A percentile compares a stretch with the other conserved stretches of the same genome.
Conservation (phyloP, 2,888 invertebrate species). For the Cyclophora albipunctata region DNA sequence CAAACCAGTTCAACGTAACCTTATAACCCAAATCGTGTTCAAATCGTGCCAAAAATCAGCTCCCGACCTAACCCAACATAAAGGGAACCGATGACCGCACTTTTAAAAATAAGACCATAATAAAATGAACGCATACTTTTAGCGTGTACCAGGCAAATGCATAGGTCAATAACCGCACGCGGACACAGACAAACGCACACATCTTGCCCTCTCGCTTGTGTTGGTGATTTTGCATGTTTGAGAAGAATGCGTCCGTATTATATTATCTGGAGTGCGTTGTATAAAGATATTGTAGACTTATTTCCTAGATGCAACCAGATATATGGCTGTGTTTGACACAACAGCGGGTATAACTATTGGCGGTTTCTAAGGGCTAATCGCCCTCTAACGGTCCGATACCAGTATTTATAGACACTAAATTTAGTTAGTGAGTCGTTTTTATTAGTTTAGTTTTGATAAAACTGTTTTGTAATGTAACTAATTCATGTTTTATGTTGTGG, state of each 20-base stretch:
- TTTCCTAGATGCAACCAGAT: conserved; percentile 63
- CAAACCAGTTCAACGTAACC: conserved; percentile 27
- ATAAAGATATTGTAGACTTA: conserved; percentile 73
- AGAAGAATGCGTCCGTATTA: conserved; percentile 69
- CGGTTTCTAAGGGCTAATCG: conserved; percentile 30
- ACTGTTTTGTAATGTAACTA: conserved; percentile 11
- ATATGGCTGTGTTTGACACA: conserved; percentile 28
- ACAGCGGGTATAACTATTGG: conserved; percentile 33
- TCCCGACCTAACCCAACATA: conserved; percentile 66
- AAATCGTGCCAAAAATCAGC: conserved; percentile 20
- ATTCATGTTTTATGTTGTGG: too few relatives aligned
- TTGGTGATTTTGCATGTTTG: conserved; percentile 70
- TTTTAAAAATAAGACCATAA: conserved; percentile 74
- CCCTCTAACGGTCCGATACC: conserved; percentile 51
- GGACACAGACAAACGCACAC: conserved; percentile 40
- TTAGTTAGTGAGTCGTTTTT: conserved; percentile 54
- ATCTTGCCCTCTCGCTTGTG: conserved; percentile 36
- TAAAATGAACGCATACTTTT: conserved; percentile 75
- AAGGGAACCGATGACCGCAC: conserved; percentile 63
- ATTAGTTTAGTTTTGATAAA: conserved; percentile 41
- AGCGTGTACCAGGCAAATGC: conserved; percentile 73
- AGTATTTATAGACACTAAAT: conserved; percentile 64
- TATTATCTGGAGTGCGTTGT: conserved; percentile 50
- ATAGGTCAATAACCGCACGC: conserved; percentile 68
- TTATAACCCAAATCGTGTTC: conserved; percentile 17